phyloP scores from a whole-genome alignment of 2,113 vertebrate genomes.

The Peucedramus taeniatus region DNA sequence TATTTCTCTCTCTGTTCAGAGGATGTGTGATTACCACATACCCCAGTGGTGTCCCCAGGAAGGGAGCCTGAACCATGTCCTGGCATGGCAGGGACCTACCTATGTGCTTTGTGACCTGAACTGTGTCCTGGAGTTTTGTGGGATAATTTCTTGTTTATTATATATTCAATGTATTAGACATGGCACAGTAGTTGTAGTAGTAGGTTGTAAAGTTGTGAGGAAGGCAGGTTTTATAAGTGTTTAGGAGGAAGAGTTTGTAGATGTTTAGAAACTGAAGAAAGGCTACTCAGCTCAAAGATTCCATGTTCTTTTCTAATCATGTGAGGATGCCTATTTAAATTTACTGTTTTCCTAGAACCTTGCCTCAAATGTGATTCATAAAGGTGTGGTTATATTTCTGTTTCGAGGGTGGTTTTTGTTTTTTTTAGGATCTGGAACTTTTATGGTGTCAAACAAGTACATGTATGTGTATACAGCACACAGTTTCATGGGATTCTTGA shows the following conservation, averaged over 20 bases:
- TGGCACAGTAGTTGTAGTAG: no score
- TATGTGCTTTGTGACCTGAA: neutral
- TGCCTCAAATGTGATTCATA: neutral
- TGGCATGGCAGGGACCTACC: neutral
- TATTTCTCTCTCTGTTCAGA: no score
- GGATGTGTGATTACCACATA: no score
- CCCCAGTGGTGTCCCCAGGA: rapidly evolving
- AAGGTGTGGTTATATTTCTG: neutral
- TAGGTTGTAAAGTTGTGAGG: neutral
- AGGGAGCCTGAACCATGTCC: neutral
- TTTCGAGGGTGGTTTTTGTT: rapidly evolving
- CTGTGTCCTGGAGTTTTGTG: neutral
- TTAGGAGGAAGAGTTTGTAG: neutral
- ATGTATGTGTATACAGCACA: neutral
- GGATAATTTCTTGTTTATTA: neutral
- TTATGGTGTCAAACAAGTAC: neutral
- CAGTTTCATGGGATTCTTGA: neutral
- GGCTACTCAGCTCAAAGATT: neutral
- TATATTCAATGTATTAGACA: neutral
- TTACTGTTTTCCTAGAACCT: neutral
- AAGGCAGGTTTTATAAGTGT: no score
- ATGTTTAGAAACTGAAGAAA: neutral
- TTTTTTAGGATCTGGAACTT: neutral
- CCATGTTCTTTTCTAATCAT: neutral
- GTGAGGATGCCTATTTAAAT: neutral